A percentile compares a stretch with the other conserved stretches of the same genome.
These are phyloP conservation scores for Hyaena hyaena DNA, from an alignment of 2,113 vertebrate genomes.

Conservation along the genomic window DNA sequence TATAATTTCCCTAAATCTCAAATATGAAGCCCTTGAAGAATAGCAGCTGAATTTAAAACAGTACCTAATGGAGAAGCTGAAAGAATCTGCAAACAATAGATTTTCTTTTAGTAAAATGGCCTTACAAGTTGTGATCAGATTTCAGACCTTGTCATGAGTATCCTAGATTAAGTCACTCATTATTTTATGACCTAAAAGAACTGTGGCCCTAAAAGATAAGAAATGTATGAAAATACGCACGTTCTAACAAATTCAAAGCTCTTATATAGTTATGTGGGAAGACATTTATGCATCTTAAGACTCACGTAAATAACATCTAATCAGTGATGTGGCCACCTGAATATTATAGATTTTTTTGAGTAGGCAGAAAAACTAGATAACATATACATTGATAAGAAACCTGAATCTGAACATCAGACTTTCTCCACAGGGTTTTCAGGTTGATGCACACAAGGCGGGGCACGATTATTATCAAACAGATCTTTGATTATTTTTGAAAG, in stretches of 20 bases:
- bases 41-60: conserved; percentile 22
- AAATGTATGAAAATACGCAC: not conserved
- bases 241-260: not conserved
- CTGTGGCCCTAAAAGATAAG: not conserved
- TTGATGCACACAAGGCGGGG: not conserved
- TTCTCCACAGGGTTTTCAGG: not conserved
- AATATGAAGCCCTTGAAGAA: not conserved
- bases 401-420: not conserved
- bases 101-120: not conserved
- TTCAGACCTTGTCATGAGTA: not conserved
- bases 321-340: not conserved
- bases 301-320: not conserved
- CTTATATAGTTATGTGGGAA: not conserved
- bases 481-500: not conserved
- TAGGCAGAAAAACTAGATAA: not conserved
- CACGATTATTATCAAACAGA: not conserved
- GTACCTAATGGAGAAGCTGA: not conserved
- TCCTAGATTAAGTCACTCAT: not conserved
- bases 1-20: conserved; percentile 1
- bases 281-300: not conserved
- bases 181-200: conserved; percentile 4
- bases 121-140: not conserved
- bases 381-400: not conserved
- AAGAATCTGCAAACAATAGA: not conserved
- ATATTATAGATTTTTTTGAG: not conserved